phyloP scores from a whole-genome alignment of 1,140 invertebrate species.

The Oryzaephilus surinamensis region DNA sequence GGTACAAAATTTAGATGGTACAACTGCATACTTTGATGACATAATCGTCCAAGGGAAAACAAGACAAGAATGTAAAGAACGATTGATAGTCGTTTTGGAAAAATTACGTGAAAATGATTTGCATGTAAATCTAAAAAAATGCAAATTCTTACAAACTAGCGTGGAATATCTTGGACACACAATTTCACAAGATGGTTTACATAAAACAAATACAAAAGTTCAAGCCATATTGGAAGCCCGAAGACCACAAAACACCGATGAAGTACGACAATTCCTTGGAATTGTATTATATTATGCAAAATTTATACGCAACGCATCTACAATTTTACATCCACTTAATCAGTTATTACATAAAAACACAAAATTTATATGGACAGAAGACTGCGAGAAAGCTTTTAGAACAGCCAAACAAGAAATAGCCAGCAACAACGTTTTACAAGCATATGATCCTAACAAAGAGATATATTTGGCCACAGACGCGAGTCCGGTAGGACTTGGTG shows the following conservation, averaged over 20 bases:
- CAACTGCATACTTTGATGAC: conserved; percentile 30
- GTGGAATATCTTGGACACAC: conserved; percentile 22
- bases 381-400: conserved; percentile 17
- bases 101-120: too few relatives aligned
- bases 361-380: conserved; percentile 10
- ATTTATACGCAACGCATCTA: conserved; percentile 21
- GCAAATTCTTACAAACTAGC: conserved; percentile 7
- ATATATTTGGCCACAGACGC: conserved; percentile 8
- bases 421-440: conserved; percentile 20
- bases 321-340: not conserved
- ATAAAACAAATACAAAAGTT: conserved; percentile 15
- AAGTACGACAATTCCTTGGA: conserved; percentile 29
- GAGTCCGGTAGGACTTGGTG: not conserved
- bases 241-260: conserved; percentile 18
- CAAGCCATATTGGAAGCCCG: conserved; percentile 21
- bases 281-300: conserved; percentile 30
- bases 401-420: conserved; percentile 19
- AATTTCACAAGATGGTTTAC: conserved; percentile 10
- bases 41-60: conserved; percentile 22
- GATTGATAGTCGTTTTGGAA: too few relatives aligned
- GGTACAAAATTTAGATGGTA: not conserved
- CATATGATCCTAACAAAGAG: conserved; percentile 10
- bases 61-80: conserved; percentile 14
- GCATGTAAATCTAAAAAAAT: conserved; percentile 19
- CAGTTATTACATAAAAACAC: conserved; percentile 11